These are phyloP conservation scores for Nibea coibor DNA, from an alignment of 2,113 vertebrate genomes.

Conservation along the genomic window DNA sequence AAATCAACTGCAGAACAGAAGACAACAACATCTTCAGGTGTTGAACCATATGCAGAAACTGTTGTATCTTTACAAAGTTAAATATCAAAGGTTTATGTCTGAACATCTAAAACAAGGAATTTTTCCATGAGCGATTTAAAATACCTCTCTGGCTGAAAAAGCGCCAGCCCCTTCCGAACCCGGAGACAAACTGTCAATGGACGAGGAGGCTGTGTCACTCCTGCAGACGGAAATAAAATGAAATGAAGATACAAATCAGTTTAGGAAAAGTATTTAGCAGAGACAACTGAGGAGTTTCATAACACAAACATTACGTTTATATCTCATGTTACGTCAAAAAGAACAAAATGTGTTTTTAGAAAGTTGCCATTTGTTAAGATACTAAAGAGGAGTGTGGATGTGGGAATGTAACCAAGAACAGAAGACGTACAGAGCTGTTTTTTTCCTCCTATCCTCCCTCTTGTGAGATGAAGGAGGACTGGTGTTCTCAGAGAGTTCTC, in stretches of 20 bases:
- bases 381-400: not conserved
- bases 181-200: constrained; percentile 74
- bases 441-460: constrained; percentile 58
- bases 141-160: constrained; percentile 73
- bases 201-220: constrained; percentile 64
- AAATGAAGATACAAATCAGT: not conserved
- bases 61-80: not conserved
- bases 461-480: constrained; percentile 38
- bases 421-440: constrained; percentile 69
- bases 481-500: constrained; percentile 56
- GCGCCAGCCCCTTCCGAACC: constrained; percentile 59
- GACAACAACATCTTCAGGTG: not conserved
- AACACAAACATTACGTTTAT: not conserved
- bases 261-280: not conserved
- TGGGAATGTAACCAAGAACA: not conserved
- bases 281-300: not conserved
- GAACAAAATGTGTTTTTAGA: not conserved
- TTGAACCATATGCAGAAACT: not conserved
- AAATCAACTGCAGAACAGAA: constrained; percentile 46
- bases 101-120: not conserved
- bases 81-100: not conserved
- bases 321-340: not conserved
- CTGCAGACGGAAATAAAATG: constrained; percentile 57
- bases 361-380: not conserved
- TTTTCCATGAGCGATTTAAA: not conserved